Percentiles rank a stretch among this genome's conserved stretches.
Evolutionary conservation across 2,888 invertebrate species (phyloP).

Genomic region (Mesorhabditis belari): DNA sequence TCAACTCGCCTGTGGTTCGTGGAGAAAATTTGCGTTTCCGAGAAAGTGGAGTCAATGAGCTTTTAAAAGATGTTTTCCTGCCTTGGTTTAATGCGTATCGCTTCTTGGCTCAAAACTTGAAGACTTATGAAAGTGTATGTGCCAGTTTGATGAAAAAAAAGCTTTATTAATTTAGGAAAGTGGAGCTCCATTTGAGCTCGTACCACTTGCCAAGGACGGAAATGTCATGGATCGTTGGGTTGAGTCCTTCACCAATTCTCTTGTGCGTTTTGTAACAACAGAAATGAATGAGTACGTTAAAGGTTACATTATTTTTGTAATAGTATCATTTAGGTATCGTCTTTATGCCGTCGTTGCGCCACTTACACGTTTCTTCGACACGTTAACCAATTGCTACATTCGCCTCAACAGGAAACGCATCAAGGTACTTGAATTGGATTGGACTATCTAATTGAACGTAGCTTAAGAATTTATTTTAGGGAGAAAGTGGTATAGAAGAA

Average conservation of each 20-base stretch:
- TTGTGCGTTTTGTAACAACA: constrained; percentile 74
- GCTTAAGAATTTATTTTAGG: constrained; percentile 56
- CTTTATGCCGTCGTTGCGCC: constrained; percentile 90
- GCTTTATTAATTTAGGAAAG: constrained; percentile 19
- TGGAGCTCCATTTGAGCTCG: constrained; percentile 20
- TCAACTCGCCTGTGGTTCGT: constrained; percentile 94
- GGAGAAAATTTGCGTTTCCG: constrained; percentile 93
- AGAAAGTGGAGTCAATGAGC: constrained; percentile 90
- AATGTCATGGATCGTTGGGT: constrained; percentile 98
- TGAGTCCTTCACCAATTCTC: constrained; percentile 85
- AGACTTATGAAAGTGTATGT: constrained; percentile 66
- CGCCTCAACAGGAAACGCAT: constrained; percentile 88
- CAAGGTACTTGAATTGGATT: constrained; percentile 63
- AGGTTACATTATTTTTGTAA: constrained; percentile 6
- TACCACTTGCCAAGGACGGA: constrained; percentile 31
- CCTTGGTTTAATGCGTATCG: constrained; percentile 77
- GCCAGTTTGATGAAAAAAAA: not conserved
- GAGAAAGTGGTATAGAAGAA: constrained; percentile 74
- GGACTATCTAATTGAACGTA: constrained; percentile 12
- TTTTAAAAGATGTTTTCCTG: constrained; percentile 91
- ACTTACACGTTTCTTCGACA: constrained; percentile 89
- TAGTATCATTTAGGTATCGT: constrained; percentile 64
- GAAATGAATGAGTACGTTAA: constrained; percentile 71
- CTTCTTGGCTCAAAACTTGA: constrained; percentile 87
- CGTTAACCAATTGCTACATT: constrained; percentile 97